phyloP scores from a whole-genome alignment of 2,113 vertebrate genomes.

The Heliornis fulica region DNA sequence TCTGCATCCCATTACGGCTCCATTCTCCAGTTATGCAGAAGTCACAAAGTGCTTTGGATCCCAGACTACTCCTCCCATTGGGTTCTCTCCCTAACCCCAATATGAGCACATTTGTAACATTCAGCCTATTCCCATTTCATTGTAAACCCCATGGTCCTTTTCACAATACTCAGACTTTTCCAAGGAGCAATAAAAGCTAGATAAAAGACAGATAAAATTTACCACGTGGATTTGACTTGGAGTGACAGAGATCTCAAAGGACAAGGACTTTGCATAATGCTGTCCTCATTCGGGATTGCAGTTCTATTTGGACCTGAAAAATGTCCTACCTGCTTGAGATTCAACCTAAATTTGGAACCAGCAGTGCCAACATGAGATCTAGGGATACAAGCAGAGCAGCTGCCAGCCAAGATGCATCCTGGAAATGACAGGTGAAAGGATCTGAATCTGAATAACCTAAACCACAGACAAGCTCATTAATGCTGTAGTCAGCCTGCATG shows the following conservation, averaged over 20 bases:
- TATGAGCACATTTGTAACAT: not conserved
- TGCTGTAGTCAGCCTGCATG: not conserved
- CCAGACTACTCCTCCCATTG: not conserved
- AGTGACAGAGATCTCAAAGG: not conserved
- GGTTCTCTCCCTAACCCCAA: not conserved
- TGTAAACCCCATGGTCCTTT: not conserved
- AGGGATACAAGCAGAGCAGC: not conserved
- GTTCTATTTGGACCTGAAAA: not conserved
- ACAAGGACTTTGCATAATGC: not conserved
- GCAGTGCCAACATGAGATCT: not conserved
- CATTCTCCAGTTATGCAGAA: not conserved
- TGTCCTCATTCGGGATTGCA: not conserved
- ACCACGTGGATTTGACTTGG: not conserved
- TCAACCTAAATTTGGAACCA: not conserved
- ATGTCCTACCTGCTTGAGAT: not conserved
- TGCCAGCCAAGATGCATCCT: not conserved
- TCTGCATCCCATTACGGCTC: not conserved
- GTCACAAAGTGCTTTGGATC: not conserved
- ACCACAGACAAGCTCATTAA: not conserved
- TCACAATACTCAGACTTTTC: not conserved
- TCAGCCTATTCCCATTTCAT: not conserved
- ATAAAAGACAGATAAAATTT: not conserved
- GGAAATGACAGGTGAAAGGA: not conserved
- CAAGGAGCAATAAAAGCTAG: not conserved
- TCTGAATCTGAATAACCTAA: not conserved